Base-by-base conservation (phyloP, 2,888 invertebrate species). In the Eupithecia pulchellata region DNA sequence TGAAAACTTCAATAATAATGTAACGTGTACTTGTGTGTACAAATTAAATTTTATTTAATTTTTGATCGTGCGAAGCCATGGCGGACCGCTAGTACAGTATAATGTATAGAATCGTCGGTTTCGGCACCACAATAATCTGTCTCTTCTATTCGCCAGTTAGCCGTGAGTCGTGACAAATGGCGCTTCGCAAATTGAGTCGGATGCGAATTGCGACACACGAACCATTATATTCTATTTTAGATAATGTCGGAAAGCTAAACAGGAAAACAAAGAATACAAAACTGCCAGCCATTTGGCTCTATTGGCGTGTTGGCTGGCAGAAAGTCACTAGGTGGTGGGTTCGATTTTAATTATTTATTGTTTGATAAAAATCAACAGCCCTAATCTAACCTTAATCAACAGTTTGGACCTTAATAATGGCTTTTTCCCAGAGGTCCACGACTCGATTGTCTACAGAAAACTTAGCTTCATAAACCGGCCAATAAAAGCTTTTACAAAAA, bases 151-250 rank as follows among this genome's bases (percentile, higher is more conserved):
- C 69, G 65, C 70, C 71, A 70, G 75, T 76, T 72, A 79, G 76
- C 73, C 65, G 80, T 88, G 89, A 88, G 76, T 73, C 65, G 80
- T 88, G 89, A 88, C 87, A 88, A 88, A 88, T 88, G 88, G 84
- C 69, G 77, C 74, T 76, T 76, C 85, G 79, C 84, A 87, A 88
- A 88, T 87, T 85, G 88, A 88, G 86, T 85, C 81, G 82, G 80
- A 82, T 82, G 81, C 80, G 76, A 78, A 73, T 78, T 78, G 75
- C 67, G 76, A 77, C 82, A 82, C 81, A 86, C 84, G 25, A 80
- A 85, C 84, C 87, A 86, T 87, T 79, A 71, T 80, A 79, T 77
- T 73, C 77, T 78, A 78, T 81, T 79, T 77, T 78, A 47, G 61
- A 70, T 66, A 73, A 68, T 62, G 68, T 57, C 64, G 30, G 66